Base-by-base conservation (phyloP, 2,113 vertebrate species). In the Coregonus clupeaformis region DNA sequence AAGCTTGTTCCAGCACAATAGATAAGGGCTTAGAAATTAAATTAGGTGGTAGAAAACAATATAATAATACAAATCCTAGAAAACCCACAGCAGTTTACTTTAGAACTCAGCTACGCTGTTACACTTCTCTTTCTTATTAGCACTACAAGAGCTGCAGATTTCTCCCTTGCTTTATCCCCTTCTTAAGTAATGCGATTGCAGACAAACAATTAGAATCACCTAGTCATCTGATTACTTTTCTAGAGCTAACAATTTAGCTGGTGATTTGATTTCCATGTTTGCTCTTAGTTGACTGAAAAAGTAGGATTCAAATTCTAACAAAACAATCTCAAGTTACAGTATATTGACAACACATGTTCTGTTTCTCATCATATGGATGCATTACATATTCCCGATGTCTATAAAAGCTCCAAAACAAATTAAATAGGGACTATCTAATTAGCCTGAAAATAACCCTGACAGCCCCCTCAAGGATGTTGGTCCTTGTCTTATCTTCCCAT, bases 61-160 rank as follows among this genome's bases (percentile, higher is more conserved):
- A 79, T 68, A 67, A 77, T 62, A 75, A 80, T 68, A 77, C 82
- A 82, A 80, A 83, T 80, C 69, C 49, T 42, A 79, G 24, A 60
- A 73, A 69, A 72, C 36, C 27, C 67, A 60, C 47, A 69, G 63
- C 47, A 63, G 74, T 70, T 22, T 72, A 69, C 60, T 69, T 77
- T 45, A 72, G n/a, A 81, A 75, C 72, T 76, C 70, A 72, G 62
- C 71, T 36, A 12, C 16, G 63, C 71, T 36, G 25, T 16, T 32
- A 49, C 4, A 27, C 60, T 59, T 62, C 68, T 60, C 69, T 22
- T 57, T 32, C 71, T 82, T 74, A 80, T 84, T 82, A 80, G 70
- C 74, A 80, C 71, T 74, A 74, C 70, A 74, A 74, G 80, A 47
- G 63, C 70, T 65, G 27, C 36, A 49, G 20, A 64, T 24, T 49